Evolutionary conservation across 2,888 invertebrate species (phyloP), one percentile per base, ranked within the genome.

Genomic region (Anticlea derivata): DNA sequence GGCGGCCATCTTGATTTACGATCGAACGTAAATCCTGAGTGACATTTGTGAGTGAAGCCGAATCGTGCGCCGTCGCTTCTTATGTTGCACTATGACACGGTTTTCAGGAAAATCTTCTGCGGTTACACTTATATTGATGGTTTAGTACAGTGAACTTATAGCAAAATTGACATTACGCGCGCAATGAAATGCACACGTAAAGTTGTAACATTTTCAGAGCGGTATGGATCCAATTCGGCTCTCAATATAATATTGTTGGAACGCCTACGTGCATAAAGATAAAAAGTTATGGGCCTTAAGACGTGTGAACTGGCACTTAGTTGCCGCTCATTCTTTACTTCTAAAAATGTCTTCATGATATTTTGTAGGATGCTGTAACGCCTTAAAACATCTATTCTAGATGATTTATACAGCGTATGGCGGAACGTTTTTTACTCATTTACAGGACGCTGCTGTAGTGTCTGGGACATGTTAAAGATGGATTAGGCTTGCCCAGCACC

Each of bases 1-100:
- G 75, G 79, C 86, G 70, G 87, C 88, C 89, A 88, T 88, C 78
- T 87, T 89, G 89, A 90, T 90, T 90, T 90, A 90, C 80, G 88
- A 85, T 75, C 74, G 79, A 75, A 71, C 78, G 84, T 90, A 90
- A 90, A 90, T 90, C 78, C 78, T 78, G 62, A 83, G 83, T 87
- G 89, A 88, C 90, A 87, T 86, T 88, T 89, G 88, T 80, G 85
- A 83, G 79, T 70, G 74, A 75, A 79, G 79, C 78, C 78, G 80
- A 76, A 68, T 78, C 71, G 70, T 63, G 69, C 68, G 68, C 66
- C 68, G 70, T 64, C 69, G 59, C 65, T 64, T 67, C 68, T 68
- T 70, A 74, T 70, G 65, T 66, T 67, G 50, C 70, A 65, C 69
- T 73, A 74, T 72, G 80, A 80, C 78, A 80, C 67, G 78, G 74